Conservation (phyloP, 2,888 invertebrate species). For the Drosophila borealis region DNA sequence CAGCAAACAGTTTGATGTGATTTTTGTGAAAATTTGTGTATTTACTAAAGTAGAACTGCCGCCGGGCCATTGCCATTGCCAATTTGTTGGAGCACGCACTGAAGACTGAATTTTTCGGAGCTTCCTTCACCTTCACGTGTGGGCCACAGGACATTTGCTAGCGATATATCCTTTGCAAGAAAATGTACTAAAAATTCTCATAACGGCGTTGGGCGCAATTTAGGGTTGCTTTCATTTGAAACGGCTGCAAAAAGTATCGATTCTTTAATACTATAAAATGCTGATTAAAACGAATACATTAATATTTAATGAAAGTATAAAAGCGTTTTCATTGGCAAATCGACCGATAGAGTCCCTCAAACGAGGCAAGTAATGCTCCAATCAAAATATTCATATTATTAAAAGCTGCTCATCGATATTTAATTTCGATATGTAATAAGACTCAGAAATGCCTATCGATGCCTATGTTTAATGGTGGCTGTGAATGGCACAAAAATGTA, state of each 20-base stretch:
- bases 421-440: not conserved
- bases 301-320: not conserved
- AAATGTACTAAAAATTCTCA: constrained; percentile 50
- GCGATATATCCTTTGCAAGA: constrained; percentile 35
- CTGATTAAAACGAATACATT: not conserved
- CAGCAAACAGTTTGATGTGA: constrained; percentile 84
- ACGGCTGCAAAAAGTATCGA: constrained; percentile 3
- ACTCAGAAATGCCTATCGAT: not conserved
- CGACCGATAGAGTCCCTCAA: not conserved
- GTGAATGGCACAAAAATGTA: constrained; percentile 3
- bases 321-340: not conserved
- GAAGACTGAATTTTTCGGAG: constrained; percentile 57
- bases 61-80: constrained; percentile 83
- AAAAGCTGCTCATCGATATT: not conserved
- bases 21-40: constrained; percentile 84
- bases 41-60: constrained; percentile 82
- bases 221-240: constrained; percentile 27
- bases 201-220: constrained; percentile 1
- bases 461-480: not conserved
- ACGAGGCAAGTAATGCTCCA: accelerated
- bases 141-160: constrained; percentile 46
- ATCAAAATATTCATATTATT: not conserved
- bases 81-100: constrained; percentile 73
- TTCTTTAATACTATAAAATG: not conserved
- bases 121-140: constrained; percentile 61